Base-by-base conservation (phyloP, 2,888 invertebrate genomes). In the Oegoconia quadripuncta region DNA sequence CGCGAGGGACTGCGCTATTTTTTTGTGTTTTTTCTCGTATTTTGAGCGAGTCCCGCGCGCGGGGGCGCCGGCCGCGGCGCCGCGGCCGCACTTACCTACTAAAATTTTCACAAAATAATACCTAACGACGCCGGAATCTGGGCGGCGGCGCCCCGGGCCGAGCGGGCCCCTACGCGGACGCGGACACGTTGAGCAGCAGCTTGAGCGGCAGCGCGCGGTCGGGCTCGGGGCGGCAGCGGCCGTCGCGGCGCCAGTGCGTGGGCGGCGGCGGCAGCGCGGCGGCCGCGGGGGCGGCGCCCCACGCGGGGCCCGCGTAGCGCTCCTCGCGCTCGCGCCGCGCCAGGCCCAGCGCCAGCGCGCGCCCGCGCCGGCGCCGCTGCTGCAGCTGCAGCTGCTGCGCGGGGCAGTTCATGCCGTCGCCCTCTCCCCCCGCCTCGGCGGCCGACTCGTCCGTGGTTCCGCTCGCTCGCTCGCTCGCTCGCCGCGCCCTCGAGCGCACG, bases 231-330 rank as follows among this genome's bases (percentile, higher is more conserved):
- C 88, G 74, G 51, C 88, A 88, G 60, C 81, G 80, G 55, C 80
- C 82, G 39, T 74, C 80, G 56, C 76, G 78, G 54, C 75, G 91
- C 95, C 95, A 95, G 78, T 93, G 93, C 51, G 90, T 89, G 42
- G 95, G 95, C 59, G 95, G 95, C 70, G 92, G 93, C 42, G 95
- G 95, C 64, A 95, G 82, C 48, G 92, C 91, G 56, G 91, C 91
- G 29, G 95, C 93, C 41, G 93, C 91, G 34, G 95, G 95, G 38
- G 95, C 93, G 55, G 93, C 93, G 64, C 93, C 93, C 88, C 94
- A 95, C 76, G 94, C 95, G 70, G 94, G 93, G 66, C 92, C 94
- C 50, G 95, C 95, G 73, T 78, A 82, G 49, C 83, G 79, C 59
- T 81, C 82, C 38, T 71, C 70, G 27, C 79, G 59, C 39, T 52